Evolutionary conservation across 2,113 vertebrate genomes (phyloP), one percentile per base, ranked within the genome.

Genomic region (Thalassarche chlororhynchos): DNA sequence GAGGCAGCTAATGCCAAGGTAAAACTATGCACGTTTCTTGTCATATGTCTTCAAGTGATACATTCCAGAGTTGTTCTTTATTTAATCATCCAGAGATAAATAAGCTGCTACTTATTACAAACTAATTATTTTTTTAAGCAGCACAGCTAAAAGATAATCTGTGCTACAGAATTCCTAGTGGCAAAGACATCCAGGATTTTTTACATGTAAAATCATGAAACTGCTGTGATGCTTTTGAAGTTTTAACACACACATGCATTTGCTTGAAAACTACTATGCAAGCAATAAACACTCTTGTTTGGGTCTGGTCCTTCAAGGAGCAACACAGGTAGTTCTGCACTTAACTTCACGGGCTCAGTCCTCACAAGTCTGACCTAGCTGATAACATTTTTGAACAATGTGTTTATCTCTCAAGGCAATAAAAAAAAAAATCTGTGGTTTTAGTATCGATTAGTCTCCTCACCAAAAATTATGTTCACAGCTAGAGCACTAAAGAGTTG

Each of bases 71-170:
- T 34, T 62, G 32, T 72, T 94, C 81, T 94, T 89, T 28, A 66
- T 95, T 89, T 95, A 89, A 91, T 93, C 74, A 95, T n/a, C 28
- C 62, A 87, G 79, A 95, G 94, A 85, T 90, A 97, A 96, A 91
- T 86, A 93, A 90, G 74, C 62, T 90, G 20, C 72, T 85, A 70
- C 54, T 89, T 84, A 95, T 52, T 90, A 87, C 52, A 78, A 95
- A 32, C 61, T 80, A 95, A 95, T 95, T 92, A 62, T 46, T 86
- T 64, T 64, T 86, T 94, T 82, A 95, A 95, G 83, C 84, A 89
- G 57, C 61, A 60, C 19, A 87, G 84, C 58, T 92, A 74, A 83
- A 93, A 92, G 79, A 64, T 83, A 88, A 93, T 93, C 36, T 77
- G 21, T 44, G 55, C 62, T 84, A 44, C 49, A 55, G 77, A 95